A percentile compares a stretch with the other conserved stretches of the same genome.
Evolutionary conservation across 2,888 invertebrate species (phyloP).

Genomic region (Lycophotia porphyrea): DNA sequence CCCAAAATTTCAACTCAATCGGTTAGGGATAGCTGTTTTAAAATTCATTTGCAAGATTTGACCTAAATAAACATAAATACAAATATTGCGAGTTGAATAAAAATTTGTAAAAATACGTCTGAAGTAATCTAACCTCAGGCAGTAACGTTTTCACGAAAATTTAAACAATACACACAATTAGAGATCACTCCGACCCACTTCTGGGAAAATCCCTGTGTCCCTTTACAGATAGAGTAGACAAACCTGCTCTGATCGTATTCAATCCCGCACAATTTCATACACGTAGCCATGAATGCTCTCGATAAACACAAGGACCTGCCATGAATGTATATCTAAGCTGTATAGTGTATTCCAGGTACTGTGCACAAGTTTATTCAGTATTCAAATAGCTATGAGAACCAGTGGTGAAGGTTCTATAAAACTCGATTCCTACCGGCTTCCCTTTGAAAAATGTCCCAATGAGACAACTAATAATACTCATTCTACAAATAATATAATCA

Average conservation of each 20-base stretch:
- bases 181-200: not conserved
- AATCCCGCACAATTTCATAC: not conserved
- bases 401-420: too few relatives aligned
- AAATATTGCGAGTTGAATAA: too few relatives aligned
- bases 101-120: too few relatives aligned
- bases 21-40: not conserved
- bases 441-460: too few relatives aligned
- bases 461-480: too few relatives aligned
- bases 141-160: not conserved
- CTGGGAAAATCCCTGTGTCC: not conserved
- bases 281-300: not conserved
- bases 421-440: too few relatives aligned
- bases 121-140: not conserved
- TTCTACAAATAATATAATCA: too few relatives aligned
- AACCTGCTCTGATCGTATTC: not conserved
- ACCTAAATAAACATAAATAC: not conserved
- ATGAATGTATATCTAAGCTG: not conserved
- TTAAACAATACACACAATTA: not conserved
- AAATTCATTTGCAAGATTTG: not conserved
- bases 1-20: too few relatives aligned
- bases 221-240: not conserved
- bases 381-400: slow-evolving; percentile 15
- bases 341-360: slow-evolving; percentile 2
- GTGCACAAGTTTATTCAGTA: slow-evolving; percentile 12
- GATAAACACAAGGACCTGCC: not conserved